A percentile compares a stretch with the other conserved stretches of the same genome.
Evolutionary conservation across 2,888 invertebrate species (phyloP).

Genomic region (Drosophila percnosoma): DNA sequence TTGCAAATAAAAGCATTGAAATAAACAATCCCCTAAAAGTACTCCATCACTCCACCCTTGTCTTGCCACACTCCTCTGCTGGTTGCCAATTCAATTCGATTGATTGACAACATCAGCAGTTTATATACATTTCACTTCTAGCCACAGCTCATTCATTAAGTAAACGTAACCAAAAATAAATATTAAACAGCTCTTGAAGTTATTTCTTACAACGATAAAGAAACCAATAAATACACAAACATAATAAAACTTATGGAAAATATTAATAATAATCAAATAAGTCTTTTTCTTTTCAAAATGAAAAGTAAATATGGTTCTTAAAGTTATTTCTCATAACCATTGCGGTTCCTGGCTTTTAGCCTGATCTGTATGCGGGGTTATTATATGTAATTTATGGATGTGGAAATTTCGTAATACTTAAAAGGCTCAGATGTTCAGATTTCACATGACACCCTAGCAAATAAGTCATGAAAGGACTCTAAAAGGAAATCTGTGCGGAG

Average conservation of each 20-base stretch:
- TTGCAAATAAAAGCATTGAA: slow-evolving; percentile 73
- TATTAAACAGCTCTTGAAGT: background rate
- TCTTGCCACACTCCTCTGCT: background rate
- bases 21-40: slow-evolving; percentile 21
- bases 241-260: background rate
- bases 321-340: background rate
- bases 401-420: slow-evolving; percentile 32
- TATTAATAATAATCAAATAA: background rate
- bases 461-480: slow-evolving; percentile 61
- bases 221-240: background rate
- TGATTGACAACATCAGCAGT: slow-evolving; percentile 64
- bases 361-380: slow-evolving; percentile 15
- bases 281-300: background rate
- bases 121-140: slow-evolving; percentile 61
- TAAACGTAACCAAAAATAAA: slow-evolving; percentile 15
- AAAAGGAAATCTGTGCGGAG: slow-evolving; percentile 45
- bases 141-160: slow-evolving; percentile 21
- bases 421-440: slow-evolving; percentile 45
- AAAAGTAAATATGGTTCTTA: background rate
- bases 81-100: slow-evolving; percentile 7
- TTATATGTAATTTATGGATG: slow-evolving; percentile 60
- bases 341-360: background rate
- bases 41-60: background rate
- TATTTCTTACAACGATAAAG: background rate
- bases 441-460: slow-evolving; percentile 36